A percentile compares a stretch with the other conserved stretches of the same genome.
These are phyloP conservation scores for Pteromalus puparum DNA, from an alignment of 1,140 invertebrate genomes.

Conservation along the genomic window DNA sequence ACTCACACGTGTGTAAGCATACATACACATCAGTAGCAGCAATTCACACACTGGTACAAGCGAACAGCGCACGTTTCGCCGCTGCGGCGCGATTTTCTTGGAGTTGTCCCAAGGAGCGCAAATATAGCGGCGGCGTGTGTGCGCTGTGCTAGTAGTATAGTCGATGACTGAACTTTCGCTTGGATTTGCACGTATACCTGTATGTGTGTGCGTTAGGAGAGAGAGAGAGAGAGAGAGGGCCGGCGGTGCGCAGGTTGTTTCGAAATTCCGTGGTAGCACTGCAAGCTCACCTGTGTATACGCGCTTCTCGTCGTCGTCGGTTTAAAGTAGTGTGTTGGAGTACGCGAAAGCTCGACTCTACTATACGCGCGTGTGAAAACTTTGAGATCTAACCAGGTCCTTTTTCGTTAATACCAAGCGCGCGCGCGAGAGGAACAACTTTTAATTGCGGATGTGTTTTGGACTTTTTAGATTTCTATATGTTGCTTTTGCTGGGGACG, in stretches of 20 bases:
- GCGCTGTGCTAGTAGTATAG: background rate
- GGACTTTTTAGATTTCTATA: too few species aligned
- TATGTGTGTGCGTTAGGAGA: background rate
- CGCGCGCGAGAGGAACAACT: too few species aligned
- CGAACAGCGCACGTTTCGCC: background rate
- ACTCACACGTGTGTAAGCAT: background rate
- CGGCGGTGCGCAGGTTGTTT: constrained; percentile 28
- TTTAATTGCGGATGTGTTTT: too few species aligned
- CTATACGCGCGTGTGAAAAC: background rate
- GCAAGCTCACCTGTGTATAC: background rate
- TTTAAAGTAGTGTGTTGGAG: background rate
- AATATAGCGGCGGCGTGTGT: constrained; percentile 24
- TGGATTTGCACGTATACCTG: constrained; percentile 15
- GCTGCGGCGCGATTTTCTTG: constrained; percentile 26
- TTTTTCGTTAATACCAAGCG: background rate
- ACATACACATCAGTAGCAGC: background rate
- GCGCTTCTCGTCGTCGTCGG: too few species aligned
- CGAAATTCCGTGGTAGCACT: constrained; percentile 43
- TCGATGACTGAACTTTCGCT: constrained; percentile 41
- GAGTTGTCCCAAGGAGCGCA: constrained; percentile 42
- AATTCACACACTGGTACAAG: background rate
- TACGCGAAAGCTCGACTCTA: background rate
- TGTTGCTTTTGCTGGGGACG: background rate
- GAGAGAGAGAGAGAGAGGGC: background rate
- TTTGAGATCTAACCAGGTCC: background rate